A percentile compares a stretch with the other conserved stretches of the same genome.
These are phyloP conservation scores for Charadrius vociferus DNA, from an alignment of 2,113 vertebrate species.

Conservation along the genomic window DNA sequence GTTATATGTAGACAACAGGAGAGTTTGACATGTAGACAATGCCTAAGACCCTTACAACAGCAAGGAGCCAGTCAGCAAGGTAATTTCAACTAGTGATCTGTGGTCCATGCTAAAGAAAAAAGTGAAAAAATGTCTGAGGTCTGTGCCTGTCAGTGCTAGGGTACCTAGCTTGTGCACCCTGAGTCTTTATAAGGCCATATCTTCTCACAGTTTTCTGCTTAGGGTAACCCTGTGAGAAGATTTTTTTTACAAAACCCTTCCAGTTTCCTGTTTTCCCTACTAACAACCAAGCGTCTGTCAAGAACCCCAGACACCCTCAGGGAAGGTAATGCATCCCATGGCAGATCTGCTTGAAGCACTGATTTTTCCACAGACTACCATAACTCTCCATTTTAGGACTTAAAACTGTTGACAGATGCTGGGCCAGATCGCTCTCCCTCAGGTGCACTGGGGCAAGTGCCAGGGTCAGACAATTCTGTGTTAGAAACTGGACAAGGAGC, in stretches of 20 bases:
- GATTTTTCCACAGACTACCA: constrained; percentile 21
- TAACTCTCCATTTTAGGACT: constrained; percentile 26
- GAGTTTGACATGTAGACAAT: neutral
- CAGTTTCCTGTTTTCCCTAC: neutral
- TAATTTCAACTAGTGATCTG: neutral
- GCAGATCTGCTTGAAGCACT: neutral
- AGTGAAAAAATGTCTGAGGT: neutral
- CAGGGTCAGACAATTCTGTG: constrained; percentile 63
- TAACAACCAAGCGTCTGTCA: neutral
- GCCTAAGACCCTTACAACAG: neutral
- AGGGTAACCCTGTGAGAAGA: neutral
- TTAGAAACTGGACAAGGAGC: constrained; percentile 56
- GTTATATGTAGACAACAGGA: neutral
- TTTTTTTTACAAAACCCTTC: neutral
- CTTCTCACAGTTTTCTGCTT: neutral
- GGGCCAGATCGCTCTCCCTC: constrained; percentile 70
- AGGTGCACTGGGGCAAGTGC: constrained; percentile 66
- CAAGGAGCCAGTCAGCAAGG: neutral
- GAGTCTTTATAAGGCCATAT: neutral
- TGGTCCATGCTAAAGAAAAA: neutral
- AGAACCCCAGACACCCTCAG: constrained; percentile 15
- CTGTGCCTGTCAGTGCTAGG: neutral
- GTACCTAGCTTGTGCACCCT: neutral
- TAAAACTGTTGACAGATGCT: constrained; percentile 65
- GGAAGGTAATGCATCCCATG: neutral